Conservation (phyloP, 1,140 invertebrate species). For the Himalopsyche phryganea region DNA sequence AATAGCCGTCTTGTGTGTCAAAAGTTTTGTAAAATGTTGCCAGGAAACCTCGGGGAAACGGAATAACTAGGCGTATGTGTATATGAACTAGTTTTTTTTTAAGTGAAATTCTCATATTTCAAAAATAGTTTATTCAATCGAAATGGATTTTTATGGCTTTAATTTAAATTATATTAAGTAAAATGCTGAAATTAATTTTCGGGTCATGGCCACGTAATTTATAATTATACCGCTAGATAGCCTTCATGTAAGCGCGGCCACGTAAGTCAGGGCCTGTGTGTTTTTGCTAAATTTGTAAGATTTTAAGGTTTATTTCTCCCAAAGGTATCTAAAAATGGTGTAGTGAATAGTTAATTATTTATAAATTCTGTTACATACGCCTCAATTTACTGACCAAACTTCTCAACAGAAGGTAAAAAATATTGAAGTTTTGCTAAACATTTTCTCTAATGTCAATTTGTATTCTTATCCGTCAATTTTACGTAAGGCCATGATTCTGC, state of each 20-base stretch:
- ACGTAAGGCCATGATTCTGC: conserved; percentile 20
- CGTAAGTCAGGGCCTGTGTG: conserved; percentile 53
- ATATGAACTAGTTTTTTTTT: no score
- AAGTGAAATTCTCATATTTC: no score
- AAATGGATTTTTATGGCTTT: no score
- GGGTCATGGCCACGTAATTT: no score
- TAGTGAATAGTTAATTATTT: background rate
- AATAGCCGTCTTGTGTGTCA: no score
- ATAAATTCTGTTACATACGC: background rate
- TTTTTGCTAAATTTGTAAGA: conserved; percentile 37
- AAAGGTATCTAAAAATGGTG: background rate
- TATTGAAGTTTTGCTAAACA: background rate
- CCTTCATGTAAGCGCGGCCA: conserved; percentile 45
- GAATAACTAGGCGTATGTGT: no score
- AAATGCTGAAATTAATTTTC: no score
- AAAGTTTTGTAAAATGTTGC: no score
- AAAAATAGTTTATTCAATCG: no score
- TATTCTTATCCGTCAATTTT: conserved; percentile 18
- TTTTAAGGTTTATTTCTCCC: background rate
- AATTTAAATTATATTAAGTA: no score
- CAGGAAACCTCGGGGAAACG: no score
- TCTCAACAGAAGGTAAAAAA: background rate
- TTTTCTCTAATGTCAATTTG: background rate
- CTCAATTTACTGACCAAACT: background rate
- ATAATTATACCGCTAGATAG: no score